Percentiles rank a stretch among this genome's conserved stretches.
Conservation (phyloP, 1,140 invertebrate species). For the Drosophila hydei region DNA sequence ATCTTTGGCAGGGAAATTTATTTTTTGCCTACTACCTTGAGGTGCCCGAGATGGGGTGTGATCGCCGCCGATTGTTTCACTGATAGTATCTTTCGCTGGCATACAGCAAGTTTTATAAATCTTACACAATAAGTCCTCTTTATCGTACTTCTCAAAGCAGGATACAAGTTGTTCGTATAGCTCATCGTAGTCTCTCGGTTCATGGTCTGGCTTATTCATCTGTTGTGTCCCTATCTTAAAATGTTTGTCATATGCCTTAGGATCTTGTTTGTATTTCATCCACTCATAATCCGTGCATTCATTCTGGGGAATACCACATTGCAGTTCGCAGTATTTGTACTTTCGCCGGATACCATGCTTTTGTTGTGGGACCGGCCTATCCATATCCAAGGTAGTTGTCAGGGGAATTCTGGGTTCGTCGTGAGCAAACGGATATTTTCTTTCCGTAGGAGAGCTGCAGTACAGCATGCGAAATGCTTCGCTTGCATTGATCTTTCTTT, state of each 20-base stretch:
- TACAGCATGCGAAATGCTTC: constrained; percentile 10
- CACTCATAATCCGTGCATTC: constrained; percentile 48
- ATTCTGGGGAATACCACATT: constrained; percentile 36
- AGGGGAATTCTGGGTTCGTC: background rate
- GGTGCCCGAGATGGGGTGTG: too few species aligned
- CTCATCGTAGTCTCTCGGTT: constrained; percentile 63
- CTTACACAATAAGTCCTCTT: constrained; percentile 1
- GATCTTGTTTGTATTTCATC: constrained; percentile 30
- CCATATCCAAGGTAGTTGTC: constrained; percentile 15
- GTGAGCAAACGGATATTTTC: constrained; percentile 17
- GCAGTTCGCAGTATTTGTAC: constrained; percentile 28
- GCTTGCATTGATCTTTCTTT: constrained; percentile 14
- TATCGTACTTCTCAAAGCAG: constrained; percentile 39
- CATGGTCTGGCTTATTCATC: background rate
- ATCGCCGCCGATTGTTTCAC: too few species aligned
- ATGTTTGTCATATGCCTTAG: background rate
- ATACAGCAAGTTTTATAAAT: constrained; percentile 40
- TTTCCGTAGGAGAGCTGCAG: constrained; percentile 17
- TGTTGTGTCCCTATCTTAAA: constrained; percentile 4
- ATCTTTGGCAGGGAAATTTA: too few species aligned
- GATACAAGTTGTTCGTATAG: constrained; percentile 39
- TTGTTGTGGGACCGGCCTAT: background rate
- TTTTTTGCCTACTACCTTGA: too few species aligned
- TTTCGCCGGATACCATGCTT: constrained; percentile 15
- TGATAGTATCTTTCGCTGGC: too few species aligned